These are phyloP conservation scores for Dasysyrphus albostriatus DNA, from an alignment of 2,888 invertebrate species.

Conservation along the genomic window DNA sequence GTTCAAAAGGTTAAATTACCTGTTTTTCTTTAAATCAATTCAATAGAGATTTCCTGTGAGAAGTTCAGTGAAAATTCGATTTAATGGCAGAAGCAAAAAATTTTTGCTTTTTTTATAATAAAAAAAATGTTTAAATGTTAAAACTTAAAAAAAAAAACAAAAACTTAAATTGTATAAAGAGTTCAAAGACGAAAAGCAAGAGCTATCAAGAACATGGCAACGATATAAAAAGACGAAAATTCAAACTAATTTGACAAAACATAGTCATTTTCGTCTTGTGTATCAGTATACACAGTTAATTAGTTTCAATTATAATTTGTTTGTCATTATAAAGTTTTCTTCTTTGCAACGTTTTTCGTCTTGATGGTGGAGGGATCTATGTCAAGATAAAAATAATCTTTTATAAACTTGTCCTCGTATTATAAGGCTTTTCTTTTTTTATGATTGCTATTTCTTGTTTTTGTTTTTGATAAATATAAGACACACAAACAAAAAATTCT, in stretches of 20 bases:
- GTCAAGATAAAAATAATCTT: slow-evolving; percentile 19
- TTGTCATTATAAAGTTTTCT: slow-evolving; percentile 8
- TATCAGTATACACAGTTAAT: not conserved
- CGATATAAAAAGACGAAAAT: not conserved
- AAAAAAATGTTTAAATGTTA: not conserved
- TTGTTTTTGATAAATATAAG: not conserved
- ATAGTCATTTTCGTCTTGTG: not conserved
- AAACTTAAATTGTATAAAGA: not conserved
- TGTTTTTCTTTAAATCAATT: too few relatives aligned
- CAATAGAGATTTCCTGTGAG: too few relatives aligned
- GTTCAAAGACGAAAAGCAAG: not conserved
- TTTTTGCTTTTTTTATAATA: not conserved
- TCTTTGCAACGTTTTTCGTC: not conserved
- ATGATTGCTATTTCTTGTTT: slow-evolving; percentile 19
- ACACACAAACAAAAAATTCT: not conserved
- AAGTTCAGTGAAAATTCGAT: too few relatives aligned
- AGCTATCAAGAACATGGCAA: not conserved
- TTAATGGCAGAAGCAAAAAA: too few relatives aligned
- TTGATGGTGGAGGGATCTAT: not conserved
- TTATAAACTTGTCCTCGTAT: slow-evolving; percentile 10
- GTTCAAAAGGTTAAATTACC: too few relatives aligned
- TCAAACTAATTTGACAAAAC: not conserved
- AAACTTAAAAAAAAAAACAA: not conserved
- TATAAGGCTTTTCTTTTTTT: not conserved
- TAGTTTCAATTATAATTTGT: slow-evolving; percentile 23